Percentiles rank a stretch among this genome's conserved stretches.
Conservation (phyloP, 2,113 vertebrate genomes). For the Tapirus terrestris region DNA sequence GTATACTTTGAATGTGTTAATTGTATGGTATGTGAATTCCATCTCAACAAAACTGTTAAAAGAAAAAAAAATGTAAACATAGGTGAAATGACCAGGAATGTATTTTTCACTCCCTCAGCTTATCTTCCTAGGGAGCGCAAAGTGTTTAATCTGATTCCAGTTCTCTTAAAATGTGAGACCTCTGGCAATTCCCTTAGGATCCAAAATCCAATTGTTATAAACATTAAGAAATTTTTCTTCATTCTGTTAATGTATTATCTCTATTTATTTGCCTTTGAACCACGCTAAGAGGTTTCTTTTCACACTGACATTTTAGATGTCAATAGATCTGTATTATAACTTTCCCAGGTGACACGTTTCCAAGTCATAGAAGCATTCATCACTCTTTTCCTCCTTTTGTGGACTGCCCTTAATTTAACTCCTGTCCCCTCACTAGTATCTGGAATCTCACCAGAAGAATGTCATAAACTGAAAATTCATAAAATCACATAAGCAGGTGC, state of each 20-base stretch:
- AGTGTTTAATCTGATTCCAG: background rate
- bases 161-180: background rate
- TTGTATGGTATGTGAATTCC: background rate
- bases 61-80: background rate
- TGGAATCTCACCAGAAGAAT: background rate
- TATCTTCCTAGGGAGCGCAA: background rate
- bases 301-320: background rate
- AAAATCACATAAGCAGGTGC: background rate
- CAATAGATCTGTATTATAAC: background rate
- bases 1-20: background rate
- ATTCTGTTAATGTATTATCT: background rate
- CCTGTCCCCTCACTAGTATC: background rate
- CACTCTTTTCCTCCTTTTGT: accelerated
- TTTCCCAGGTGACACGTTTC: background rate
- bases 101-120: background rate
- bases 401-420: background rate
- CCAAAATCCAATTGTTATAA: background rate
- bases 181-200: background rate
- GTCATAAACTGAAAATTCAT: background rate
- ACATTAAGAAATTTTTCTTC: background rate
- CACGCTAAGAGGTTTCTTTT: background rate
- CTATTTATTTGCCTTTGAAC: background rate
- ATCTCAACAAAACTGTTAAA: background rate
- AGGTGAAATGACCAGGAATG: background rate
- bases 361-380: background rate